Evolutionary conservation across 2,888 invertebrate genomes (phyloP), one percentile per base, ranked within the genome.

Genomic region (Globia sparganii): DNA sequence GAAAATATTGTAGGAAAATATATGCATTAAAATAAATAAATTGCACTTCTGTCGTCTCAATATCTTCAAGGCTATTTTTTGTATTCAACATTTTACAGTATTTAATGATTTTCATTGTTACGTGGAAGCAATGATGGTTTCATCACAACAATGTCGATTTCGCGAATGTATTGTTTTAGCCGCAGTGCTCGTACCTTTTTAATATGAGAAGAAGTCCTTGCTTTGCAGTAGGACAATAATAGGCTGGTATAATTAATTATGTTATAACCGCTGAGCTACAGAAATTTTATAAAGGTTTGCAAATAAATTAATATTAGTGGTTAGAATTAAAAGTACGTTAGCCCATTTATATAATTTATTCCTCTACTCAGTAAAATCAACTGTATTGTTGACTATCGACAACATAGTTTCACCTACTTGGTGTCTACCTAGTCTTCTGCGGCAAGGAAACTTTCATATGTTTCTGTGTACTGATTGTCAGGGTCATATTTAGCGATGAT

Each of bases 401-500:
- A 8, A 34, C 21, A 9, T 21, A 34, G 15, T 53, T 28, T 15
- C 9, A 37, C 34, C 25, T n/a, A 25, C 5, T 72, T 31, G 18
- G 13, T 58, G 15, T 65, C 11, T 4, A 2, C 18, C 86, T 89
- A 93, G 28, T 93, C 88, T 4, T 91, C 85, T 6, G 80, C 87
- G 0, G 88, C 91, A 4, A 94, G 87, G 86, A 96, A 96, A 0
- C 94, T 94, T 89, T 97, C 97, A 92, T 98, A 98, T 81, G 95
- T 97, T 77, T 94, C 94, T 87, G 97, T 96, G 95, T 97, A 98
- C 77, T 97, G 91, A 43, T 97, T 97, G 1, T 97, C 96, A 25
- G 98, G 97, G 91, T 98, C 98, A 92, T 97, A 98, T 93, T 98
- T 98, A 59, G 92, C 94, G 89, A 97, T 97, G 61, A 98, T 92